Percentiles rank a stretch among this genome's conserved stretches.
phyloP scores from a whole-genome alignment of 2,797 vertebrate genomes.

The Cheirogaleus major region DNA sequence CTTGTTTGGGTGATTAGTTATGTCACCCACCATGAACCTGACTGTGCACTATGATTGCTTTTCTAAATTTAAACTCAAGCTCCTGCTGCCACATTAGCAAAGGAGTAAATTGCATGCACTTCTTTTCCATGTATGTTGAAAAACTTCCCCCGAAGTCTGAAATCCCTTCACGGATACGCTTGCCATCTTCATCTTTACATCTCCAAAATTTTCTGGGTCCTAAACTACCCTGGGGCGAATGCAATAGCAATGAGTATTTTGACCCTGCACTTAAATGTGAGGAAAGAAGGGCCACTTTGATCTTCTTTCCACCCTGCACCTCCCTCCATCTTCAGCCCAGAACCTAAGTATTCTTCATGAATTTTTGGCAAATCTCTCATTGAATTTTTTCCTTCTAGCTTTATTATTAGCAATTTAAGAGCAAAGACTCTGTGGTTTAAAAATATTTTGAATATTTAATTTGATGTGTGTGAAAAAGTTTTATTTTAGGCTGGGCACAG shows the following conservation, averaged over 20 bases:
- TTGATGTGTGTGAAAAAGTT: neutral
- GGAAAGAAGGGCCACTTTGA: neutral
- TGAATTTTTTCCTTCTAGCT: neutral
- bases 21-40: neutral
- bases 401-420: neutral
- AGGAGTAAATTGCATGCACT: neutral
- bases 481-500: neutral
- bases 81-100: neutral
- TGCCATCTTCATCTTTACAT: neutral
- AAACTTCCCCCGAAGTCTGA: neutral
- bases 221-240: neutral
- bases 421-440: neutral
- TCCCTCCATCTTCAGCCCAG: neutral
- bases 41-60: neutral
- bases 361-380: neutral
- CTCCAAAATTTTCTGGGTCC: neutral
- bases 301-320: neutral
- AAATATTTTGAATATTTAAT: neutral
- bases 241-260: neutral
- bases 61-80: neutral
- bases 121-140: neutral
- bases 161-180: neutral
- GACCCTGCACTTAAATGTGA: neutral
- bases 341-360: neutral
- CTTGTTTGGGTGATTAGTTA: neutral